Evolutionary conservation across 2,113 vertebrate genomes (phyloP).

Genomic region (Python bivittatus): DNA sequence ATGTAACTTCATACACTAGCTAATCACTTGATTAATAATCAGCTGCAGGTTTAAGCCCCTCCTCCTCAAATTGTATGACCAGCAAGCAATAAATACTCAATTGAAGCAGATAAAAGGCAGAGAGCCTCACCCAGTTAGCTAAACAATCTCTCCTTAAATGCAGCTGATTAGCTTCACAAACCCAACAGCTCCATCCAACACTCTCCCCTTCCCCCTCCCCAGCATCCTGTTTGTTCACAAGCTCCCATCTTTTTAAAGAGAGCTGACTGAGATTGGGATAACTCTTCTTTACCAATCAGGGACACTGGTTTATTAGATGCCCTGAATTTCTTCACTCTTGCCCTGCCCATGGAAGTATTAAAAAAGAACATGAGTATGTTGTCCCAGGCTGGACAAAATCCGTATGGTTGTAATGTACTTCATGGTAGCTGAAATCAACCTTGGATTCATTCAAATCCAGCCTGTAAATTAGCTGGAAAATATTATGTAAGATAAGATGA

Average conservation of each 20-base stretch:
- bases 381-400: not conserved
- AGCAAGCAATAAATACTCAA: not conserved
- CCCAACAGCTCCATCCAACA: not conserved
- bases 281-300: not conserved
- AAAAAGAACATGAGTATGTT: not conserved
- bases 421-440: not conserved
- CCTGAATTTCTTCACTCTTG: not conserved
- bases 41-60: not conserved
- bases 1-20: not conserved
- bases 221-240: not conserved
- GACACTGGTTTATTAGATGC: not conserved
- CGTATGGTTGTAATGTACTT: not conserved
- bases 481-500: not conserved
- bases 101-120: not conserved
- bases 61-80: not conserved
- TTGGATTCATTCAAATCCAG: not conserved
- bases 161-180: not conserved
- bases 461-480: not conserved
- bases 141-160: not conserved
- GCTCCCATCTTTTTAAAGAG: not conserved
- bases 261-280: not conserved
- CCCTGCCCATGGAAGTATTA: not conserved
- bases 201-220: not conserved
- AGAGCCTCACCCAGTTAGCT: not conserved
- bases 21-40: not conserved